A percentile compares a stretch with the other conserved stretches of the same genome.
phyloP scores from a whole-genome alignment of 2,113 vertebrate genomes.

The Callorhinus ursinus region DNA sequence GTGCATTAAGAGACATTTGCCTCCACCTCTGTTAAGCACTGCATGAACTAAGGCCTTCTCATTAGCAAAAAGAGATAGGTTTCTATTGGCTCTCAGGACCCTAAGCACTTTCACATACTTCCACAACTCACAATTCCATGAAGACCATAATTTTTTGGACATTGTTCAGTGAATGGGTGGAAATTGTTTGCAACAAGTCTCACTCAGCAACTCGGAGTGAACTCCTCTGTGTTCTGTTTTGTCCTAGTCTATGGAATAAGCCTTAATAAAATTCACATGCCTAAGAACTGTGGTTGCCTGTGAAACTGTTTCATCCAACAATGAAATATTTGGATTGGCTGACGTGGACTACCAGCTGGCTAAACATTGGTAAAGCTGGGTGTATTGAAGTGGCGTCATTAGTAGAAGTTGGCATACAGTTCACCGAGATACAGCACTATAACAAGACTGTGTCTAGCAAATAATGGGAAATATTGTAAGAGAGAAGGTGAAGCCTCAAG shows the following conservation, averaged over 20 bases:
- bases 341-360: conserved; percentile 42
- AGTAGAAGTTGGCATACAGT: conserved; percentile 37
- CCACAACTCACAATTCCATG: conserved; percentile 43
- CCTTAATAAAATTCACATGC: conserved; percentile 65
- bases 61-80: neutral
- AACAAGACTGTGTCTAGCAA: neutral
- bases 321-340: conserved; percentile 63
- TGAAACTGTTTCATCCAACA: conserved; percentile 44
- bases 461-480: conserved; percentile 21
- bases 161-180: conserved; percentile 62
- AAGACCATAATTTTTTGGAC: conserved; percentile 12
- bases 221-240: conserved; percentile 60
- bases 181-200: conserved; percentile 63
- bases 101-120: neutral
- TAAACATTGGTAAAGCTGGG: conserved; percentile 39
- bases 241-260: conserved; percentile 39
- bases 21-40: neutral
- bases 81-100: conserved; percentile 46
- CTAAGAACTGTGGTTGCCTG: conserved; percentile 56
- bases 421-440: neutral
- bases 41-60: neutral
- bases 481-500: neutral
- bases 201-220: conserved; percentile 59
- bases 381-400: neutral
- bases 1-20: neutral